Base-by-base conservation (phyloP, 2,888 invertebrate genomes). In the Catocala fraxini region DNA sequence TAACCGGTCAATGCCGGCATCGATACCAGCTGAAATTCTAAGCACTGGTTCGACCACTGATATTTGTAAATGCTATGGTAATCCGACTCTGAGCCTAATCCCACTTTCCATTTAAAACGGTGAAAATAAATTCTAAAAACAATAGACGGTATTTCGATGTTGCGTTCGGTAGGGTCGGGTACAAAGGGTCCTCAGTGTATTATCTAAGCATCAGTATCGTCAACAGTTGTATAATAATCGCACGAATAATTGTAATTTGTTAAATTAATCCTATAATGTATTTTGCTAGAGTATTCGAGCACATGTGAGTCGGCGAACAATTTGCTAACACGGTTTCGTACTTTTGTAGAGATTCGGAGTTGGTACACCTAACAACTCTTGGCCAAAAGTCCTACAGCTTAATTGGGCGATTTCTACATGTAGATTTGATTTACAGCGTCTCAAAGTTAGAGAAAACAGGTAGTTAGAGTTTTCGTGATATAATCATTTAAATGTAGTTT, bases 311-410 rank as follows among this genome's bases (percentile, higher is more conserved):
- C 62, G 66, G 59, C 56, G 68, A 79, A 79, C 80, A 80, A 76
- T 80, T 80, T 68, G 51, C 71, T 73, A 81, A 81, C 84, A 82
- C 68, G 74, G 77, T 80, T 81, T 71, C 69, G 78, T 82, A 80
- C 83, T 83, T 78, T 74, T 71, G 68, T 56, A 62, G 71, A 70
- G 70, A 73, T 75, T 71, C 59, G 51, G 71, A 80, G 79, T 82
- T 73, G 65, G 73, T 63, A 61, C 63, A 70, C 61, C 70, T 75
- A 75, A 77, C 77, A 75, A 75, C 81, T 77, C 70, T 77, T 73
- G 64, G 71, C 70, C 61, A 63, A 77, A 79, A 80, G 75, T 81
- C 71, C 52, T 59, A 64, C 42, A 51, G 65, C 55, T 60, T 71
- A 75, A 73, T 73, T 73, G 63, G 71, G 49, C 59, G 63, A 68